A percentile compares a stretch with the other conserved stretches of the same genome.
These are phyloP conservation scores for Cyanoliseus patagonus DNA, from an alignment of 2,113 vertebrate species.

Conservation along the genomic window DNA sequence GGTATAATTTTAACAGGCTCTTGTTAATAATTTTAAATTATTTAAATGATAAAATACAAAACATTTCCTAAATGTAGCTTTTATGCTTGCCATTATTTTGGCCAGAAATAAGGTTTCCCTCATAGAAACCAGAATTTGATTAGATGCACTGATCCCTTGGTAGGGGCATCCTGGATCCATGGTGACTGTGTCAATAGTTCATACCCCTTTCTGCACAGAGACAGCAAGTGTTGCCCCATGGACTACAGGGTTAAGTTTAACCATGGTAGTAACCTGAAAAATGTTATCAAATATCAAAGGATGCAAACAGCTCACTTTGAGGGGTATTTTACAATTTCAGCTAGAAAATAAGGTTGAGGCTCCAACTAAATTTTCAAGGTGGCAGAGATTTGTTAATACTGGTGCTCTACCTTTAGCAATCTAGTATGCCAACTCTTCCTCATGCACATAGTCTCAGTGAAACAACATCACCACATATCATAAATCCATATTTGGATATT, in stretches of 20 bases:
- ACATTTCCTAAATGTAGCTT: neutral
- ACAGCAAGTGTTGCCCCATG: neutral
- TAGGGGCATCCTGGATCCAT: neutral
- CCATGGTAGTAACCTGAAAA: neutral
- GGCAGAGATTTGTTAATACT: neutral
- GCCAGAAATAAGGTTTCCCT: neutral
- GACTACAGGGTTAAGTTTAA: neutral
- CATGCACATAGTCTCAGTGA: neutral
- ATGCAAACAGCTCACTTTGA: neutral
- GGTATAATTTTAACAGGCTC: neutral
- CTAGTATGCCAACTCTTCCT: neutral
- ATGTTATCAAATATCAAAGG: neutral
- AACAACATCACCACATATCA: neutral
- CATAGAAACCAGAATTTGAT: neutral
- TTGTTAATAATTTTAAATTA: neutral
- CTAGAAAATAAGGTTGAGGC: neutral
- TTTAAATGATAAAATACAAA: neutral
- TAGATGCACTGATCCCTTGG: neutral
- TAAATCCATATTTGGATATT: neutral
- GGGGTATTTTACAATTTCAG: neutral
- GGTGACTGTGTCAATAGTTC: neutral
- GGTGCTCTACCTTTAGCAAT: neutral
- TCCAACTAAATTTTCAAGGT: neutral
- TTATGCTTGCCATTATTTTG: neutral
- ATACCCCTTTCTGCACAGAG: neutral